phyloP scores from a whole-genome alignment of 2,797 vertebrate genomes.

The Oreonectes daqikongensis region DNA sequence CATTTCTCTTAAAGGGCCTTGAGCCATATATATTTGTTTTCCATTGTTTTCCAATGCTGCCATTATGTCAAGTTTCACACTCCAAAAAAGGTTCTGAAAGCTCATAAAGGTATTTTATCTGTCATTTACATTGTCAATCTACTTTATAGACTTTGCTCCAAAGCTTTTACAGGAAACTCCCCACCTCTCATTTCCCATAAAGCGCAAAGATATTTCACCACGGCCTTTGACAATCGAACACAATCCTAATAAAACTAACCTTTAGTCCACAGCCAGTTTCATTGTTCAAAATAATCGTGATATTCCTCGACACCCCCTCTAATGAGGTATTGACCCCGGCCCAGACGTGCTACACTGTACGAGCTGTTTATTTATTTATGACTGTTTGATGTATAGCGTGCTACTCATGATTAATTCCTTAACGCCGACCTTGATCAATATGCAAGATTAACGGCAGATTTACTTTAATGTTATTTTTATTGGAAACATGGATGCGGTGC shows the following conservation, averaged over 20 bases:
- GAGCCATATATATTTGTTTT: not conserved
- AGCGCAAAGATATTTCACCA: conserved; percentile 37
- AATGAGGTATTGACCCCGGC: conserved; percentile 85
- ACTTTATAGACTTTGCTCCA: conserved; percentile 17
- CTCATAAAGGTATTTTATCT: not conserved
- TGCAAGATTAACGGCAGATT: conserved; percentile 84
- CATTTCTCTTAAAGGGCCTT: no score
- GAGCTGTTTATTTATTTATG: conserved; percentile 89
- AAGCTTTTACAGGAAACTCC: conserved; percentile 24
- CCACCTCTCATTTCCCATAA: conserved; percentile 16
- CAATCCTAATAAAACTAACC: conserved; percentile 31
- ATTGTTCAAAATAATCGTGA: conserved; percentile 16
- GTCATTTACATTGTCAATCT: conserved; percentile 8
- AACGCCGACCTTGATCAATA: conserved; percentile 85
- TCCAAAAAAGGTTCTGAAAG: not conserved
- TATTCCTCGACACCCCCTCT: conserved; percentile 58
- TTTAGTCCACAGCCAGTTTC: conserved; percentile 39
- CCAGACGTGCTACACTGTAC: conserved; percentile 82
- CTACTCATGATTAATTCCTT: conserved; percentile 84
- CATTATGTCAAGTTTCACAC: not conserved
- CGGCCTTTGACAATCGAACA: conserved; percentile 9
- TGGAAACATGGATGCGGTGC: conserved; percentile 56
- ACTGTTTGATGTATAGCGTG: conserved; percentile 88
- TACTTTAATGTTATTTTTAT: conserved; percentile 79
- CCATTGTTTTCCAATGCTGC: not conserved